Base-by-base conservation (phyloP, 1,140 invertebrate species). In the Brachionus asplanchnoidis region DNA sequence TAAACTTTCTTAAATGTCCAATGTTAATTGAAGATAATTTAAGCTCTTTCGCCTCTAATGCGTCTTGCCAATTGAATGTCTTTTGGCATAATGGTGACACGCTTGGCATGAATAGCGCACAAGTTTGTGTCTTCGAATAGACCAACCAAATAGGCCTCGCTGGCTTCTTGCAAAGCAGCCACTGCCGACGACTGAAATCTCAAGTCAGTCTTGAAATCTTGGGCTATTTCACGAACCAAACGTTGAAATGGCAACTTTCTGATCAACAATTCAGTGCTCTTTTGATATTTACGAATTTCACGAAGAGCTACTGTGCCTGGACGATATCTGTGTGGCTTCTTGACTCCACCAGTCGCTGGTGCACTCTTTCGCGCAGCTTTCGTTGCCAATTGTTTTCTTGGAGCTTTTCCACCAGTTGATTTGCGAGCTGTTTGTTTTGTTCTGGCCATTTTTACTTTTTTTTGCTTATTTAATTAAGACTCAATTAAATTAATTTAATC, bases 51-150 rank as follows among this genome's bases (percentile, higher is more conserved):
- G 42, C 88, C 88, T 46, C 88, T 86, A 75, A 89, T 89, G 84
- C 88, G 85, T 50, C 88, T 86, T 50, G 88, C 88, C 83, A 89
- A 86, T 86, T 97, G 95, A 87, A 97, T 97, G 88, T 97, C 95
- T 91, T 96, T 97, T 82, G 95, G 95, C 95, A 97, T 97, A 88
- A 97, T 96, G 28, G 95, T 97, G 44, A 97, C 95, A 87, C 95
- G 93, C 90, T 96, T 96, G 85, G 95, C 95, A 88, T 97, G 95
- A 89, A 96, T 96, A 85, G 95, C 95, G 91, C 95, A 96, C 92
- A 96, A 92, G 90, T 96, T 96, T 85, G 95, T 95, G 90, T 96
- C 95, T 92, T 96, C 95, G 92, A 88, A 96, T 12, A 96, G 91
- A 86, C 94, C 94, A 12, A 95, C 94, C 84, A 95, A 88, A 88